Conservation (phyloP, 2,113 vertebrate species). For the Poeciliopsis retropinna region DNA sequence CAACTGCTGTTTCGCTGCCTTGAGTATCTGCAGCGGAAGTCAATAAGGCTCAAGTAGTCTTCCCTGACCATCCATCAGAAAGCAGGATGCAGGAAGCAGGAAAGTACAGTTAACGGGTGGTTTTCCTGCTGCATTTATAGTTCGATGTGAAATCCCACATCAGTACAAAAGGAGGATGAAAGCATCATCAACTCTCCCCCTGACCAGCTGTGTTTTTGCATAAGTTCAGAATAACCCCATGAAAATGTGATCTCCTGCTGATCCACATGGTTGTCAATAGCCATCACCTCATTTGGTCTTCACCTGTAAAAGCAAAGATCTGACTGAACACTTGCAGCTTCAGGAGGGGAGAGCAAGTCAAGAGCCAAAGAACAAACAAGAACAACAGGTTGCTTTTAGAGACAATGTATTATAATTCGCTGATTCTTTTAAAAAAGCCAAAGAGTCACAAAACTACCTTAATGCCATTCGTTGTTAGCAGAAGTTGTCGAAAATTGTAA, state of each 20-base stretch:
- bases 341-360: conserved; percentile 72
- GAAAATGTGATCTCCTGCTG: conserved; percentile 59
- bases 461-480: neutral
- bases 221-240: conserved; percentile 76
- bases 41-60: conserved; percentile 40
- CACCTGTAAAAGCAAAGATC: conserved; percentile 84
- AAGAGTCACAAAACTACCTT: neutral
- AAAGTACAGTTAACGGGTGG: conserved; percentile 25
- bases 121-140: conserved; percentile 10
- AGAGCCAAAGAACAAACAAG: conserved; percentile 61
- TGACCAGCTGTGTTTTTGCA: conserved; percentile 74
- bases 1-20: conserved; percentile 50
- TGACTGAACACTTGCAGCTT: conserved; percentile 78
- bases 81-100: conserved; percentile 56
- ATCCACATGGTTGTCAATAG: conserved; percentile 76
- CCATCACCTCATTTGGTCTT: conserved; percentile 78
- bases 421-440: neutral
- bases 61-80: conserved; percentile 54
- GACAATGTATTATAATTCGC: too few species aligned
- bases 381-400: conserved; percentile 17
- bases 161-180: conserved; percentile 66
- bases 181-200: conserved; percentile 74
- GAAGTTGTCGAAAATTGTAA: too few species aligned
- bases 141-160: conserved; percentile 38
- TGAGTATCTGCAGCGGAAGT: conserved; percentile 60